Base-by-base conservation (phyloP, 92 coral and sea anemone species). In the Palythoa heliodiscus region DNA sequence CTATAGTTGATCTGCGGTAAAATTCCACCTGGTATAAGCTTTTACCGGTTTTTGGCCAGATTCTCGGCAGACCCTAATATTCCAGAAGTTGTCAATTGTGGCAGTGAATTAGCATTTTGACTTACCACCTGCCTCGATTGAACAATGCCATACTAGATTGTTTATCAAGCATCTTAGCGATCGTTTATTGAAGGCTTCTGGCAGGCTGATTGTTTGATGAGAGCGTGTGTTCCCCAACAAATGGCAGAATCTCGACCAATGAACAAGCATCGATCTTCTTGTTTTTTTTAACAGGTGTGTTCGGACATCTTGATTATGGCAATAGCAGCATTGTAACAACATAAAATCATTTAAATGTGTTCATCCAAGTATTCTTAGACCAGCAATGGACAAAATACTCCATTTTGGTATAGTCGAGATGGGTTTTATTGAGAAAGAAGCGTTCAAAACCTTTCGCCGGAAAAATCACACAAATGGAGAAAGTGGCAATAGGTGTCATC, bases 81-180 rank as follows among this genome's bases (percentile, higher is more conserved):
- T 83, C 64, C 88, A 73, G 66, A 70, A 88, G 86, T 94, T 91
- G 95, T 93, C 96, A 93, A 76, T 74, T 88, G 54, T 24, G 35
- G 71, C 58, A 70, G 63, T 71, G 85, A 87, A 93, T 93, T 93
- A 93, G 97, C 97, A 93, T 93, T 89, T 87, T 66, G 78, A 87
- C 60, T 83, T 76, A 89, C 90, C 97, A 93, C 97, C 97, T 93
- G 97, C 92, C 76, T 48, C 5, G 11, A 11, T 20, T 52, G 70
- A 87, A 93, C 97, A 93, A 93, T 84, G 82, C 83, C 89, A 75
- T 72, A 83, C 92, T 83, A 83, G 91, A 89, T 91, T 93, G 97
- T 93, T 93, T 89, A 93, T 92, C 94, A 89, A 78, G 86, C 81
- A 84, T 71, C 84, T 88, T 66, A 55, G 91, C 71, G 87, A 91